phyloP scores from a whole-genome alignment of 2,888 invertebrate genomes.

The Pantelozetes paolii region DNA sequence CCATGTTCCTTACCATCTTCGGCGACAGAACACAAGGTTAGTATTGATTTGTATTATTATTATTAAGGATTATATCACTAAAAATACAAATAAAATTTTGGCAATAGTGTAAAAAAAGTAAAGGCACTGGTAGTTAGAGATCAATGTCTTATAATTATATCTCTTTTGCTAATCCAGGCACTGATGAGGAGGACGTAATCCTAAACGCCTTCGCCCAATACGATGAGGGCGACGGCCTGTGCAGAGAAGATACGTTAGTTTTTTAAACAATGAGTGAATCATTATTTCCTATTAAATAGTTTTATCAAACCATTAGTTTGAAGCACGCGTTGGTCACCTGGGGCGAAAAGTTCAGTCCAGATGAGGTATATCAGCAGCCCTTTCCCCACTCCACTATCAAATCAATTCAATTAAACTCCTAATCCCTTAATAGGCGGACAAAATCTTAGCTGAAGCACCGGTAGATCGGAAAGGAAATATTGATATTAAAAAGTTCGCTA shows the following conservation, averaged over 20 bases:
- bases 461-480: slow-evolving; percentile 86
- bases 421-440: slow-evolving; percentile 61
- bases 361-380: slow-evolving; percentile 44
- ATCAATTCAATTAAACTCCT: not conserved
- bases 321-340: slow-evolving; percentile 86
- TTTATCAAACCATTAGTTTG: slow-evolving; percentile 57
- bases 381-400: not conserved
- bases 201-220: slow-evolving; percentile 88
- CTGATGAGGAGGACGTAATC: slow-evolving; percentile 87
- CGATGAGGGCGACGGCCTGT: slow-evolving; percentile 63
- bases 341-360: slow-evolving; percentile 76
- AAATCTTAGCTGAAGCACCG: slow-evolving; percentile 82
- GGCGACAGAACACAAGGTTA: slow-evolving; percentile 85
- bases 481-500: slow-evolving; percentile 77
- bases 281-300: slow-evolving; percentile 6
- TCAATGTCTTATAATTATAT: too few species aligned
- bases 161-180: too few species aligned
- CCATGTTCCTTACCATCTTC: slow-evolving; percentile 85
- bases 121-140: too few species aligned
- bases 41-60: too few species aligned
- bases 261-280: not conserved
- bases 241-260: slow-evolving; percentile 50
- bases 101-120: too few species aligned
- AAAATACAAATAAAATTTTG: too few species aligned
- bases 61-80: too few species aligned